These are phyloP conservation scores for Grus americana DNA, from an alignment of 2,113 vertebrate species.

Conservation along the genomic window DNA sequence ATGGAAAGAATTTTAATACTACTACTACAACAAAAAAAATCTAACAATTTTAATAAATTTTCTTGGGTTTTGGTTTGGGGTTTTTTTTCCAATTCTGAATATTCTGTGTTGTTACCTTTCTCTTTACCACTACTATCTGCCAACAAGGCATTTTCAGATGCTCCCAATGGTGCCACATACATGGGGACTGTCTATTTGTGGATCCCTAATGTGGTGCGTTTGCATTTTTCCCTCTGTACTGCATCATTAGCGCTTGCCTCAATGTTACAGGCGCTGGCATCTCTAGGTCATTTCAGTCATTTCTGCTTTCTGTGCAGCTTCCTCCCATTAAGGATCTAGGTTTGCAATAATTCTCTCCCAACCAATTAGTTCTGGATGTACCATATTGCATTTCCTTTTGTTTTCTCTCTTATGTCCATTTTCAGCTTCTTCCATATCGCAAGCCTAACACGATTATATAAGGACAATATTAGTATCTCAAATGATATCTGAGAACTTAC, in stretches of 20 bases:
- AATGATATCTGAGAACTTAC: neutral
- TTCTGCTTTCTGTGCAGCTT: slow-evolving; percentile 26
- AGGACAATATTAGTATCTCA: neutral
- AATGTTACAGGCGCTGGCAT: neutral
- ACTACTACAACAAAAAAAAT: neutral
- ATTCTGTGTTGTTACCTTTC: neutral
- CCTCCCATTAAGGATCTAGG: neutral
- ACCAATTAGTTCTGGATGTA: neutral
- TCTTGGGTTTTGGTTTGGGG: neutral
- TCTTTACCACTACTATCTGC: neutral
- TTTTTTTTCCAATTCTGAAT: too few species aligned
- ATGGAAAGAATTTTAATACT: neutral
- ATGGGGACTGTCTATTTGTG: neutral
- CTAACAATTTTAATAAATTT: neutral
- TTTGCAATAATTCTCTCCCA: slow-evolving; percentile 2
- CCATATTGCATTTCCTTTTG: neutral
- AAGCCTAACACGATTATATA: neutral
- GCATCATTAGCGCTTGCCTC: neutral
- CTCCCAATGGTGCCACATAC: neutral
- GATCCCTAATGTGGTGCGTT: neutral
- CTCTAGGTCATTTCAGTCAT: neutral
- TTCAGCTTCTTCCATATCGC: neutral
- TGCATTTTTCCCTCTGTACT: neutral
- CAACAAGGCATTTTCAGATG: neutral
- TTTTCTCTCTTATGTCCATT: neutral